These are phyloP conservation scores for Cavia aperea DNA, from an alignment of 2,113 vertebrate genomes.

Conservation along the genomic window DNA sequence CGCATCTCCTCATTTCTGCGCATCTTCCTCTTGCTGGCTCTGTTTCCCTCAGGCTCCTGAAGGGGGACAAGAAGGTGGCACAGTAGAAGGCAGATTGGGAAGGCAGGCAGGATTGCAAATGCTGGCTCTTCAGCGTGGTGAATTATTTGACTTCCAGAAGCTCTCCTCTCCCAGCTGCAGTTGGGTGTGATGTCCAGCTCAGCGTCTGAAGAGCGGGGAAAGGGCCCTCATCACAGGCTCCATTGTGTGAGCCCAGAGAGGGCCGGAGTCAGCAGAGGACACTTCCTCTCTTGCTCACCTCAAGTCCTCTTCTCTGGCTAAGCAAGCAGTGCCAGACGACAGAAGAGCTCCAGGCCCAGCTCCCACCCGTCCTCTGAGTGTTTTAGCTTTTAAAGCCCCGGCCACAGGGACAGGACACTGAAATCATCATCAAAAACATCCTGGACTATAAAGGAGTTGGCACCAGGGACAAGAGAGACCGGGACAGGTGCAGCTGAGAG, in stretches of 20 bases:
- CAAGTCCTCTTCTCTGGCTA: accelerated
- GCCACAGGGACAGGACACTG: neutral
- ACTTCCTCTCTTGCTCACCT: accelerated
- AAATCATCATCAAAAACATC: neutral
- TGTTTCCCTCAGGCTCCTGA: neutral
- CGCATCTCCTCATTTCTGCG: neutral
- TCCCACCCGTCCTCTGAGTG: too few relatives aligned
- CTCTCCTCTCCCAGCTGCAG: neutral
- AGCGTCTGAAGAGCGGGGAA: neutral
- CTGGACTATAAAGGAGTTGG: neutral
- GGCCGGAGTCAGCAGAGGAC: neutral
- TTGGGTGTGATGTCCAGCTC: neutral
- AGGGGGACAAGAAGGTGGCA: neutral
- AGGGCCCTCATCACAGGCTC: neutral
- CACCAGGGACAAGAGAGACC: neutral
- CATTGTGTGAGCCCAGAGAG: neutral
- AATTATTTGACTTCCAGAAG: neutral
- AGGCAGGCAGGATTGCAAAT: neutral
- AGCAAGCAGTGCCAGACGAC: accelerated
- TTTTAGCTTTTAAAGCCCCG: neutral
- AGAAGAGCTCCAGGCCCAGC: neutral
- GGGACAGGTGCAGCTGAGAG: neutral
- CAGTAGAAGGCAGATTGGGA: neutral
- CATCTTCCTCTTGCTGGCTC: neutral
- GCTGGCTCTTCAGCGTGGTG: neutral